Conservation (phyloP, 1,140 invertebrate genomes). For the Agrypnia vestita region DNA sequence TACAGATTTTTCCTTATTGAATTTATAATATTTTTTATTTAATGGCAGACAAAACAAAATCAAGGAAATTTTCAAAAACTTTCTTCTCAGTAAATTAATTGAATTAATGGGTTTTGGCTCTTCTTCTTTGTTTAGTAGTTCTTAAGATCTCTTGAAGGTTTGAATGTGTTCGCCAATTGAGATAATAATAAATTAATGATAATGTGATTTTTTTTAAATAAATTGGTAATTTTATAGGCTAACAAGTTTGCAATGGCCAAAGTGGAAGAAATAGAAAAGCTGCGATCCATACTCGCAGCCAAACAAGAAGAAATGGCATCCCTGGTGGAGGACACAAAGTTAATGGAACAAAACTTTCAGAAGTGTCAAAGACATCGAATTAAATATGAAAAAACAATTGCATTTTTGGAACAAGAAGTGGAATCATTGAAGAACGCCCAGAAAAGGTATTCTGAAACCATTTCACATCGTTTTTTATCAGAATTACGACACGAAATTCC, state of each 20-base stretch:
- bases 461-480: constrained; percentile 16
- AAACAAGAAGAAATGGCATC: background rate
- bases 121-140: too few relatives aligned
- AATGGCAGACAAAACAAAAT: too few relatives aligned
- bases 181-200: too few relatives aligned
- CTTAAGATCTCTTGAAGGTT: too few relatives aligned
- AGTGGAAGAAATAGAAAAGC: constrained; percentile 4
- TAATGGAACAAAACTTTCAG: background rate
- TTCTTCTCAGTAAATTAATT: too few relatives aligned
- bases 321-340: background rate
- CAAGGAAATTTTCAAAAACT: too few relatives aligned
- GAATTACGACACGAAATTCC: constrained; percentile 1
- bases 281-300: background rate
- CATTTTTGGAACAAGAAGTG: constrained; percentile 3
- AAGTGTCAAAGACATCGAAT: background rate
- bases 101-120: too few relatives aligned
- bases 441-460: constrained; percentile 27
- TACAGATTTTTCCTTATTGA: too few relatives aligned
- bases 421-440: constrained; percentile 3
- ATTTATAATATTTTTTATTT: too few relatives aligned
- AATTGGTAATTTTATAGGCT: constrained; percentile 7
- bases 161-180: too few relatives aligned
- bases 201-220: too few relatives aligned
- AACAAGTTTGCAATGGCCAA: constrained; percentile 4
- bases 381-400: constrained; percentile 16